phyloP scores from a whole-genome alignment of 1,140 invertebrate species.

The Oedothorax gibbosus region DNA sequence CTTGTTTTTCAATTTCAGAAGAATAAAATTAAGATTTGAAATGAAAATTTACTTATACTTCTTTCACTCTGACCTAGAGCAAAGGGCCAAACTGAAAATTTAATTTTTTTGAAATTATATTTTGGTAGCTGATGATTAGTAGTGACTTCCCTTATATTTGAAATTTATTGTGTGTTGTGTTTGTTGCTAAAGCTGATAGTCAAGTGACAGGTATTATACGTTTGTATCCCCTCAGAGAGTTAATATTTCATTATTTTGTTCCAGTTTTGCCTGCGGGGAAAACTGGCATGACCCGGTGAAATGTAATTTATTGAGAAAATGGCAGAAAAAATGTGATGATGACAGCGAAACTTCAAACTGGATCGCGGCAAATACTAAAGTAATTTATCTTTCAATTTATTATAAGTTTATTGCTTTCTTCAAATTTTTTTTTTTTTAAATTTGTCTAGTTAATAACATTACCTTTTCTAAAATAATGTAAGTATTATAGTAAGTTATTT shows the following conservation, averaged over 20 bases:
- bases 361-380: conserved; percentile 98
- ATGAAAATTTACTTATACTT: too few relatives aligned
- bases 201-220: too few relatives aligned
- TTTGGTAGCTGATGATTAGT: too few relatives aligned
- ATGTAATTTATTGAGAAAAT: conserved; percentile 91
- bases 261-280: conserved; percentile 88
- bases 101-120: too few relatives aligned
- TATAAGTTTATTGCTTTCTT: background rate
- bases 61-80: too few relatives aligned
- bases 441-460: background rate
- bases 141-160: too few relatives aligned
- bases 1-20: too few relatives aligned
- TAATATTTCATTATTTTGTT: background rate
- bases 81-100: too few relatives aligned
- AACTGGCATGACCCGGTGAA: conserved; percentile 99
- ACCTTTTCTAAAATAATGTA: background rate
- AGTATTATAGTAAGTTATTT: background rate
- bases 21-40: too few relatives aligned
- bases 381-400: background rate
- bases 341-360: conserved; percentile 99
- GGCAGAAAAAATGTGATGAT: conserved; percentile 99
- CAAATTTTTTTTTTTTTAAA: background rate
- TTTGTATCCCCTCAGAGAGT: background rate
- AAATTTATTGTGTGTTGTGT: too few relatives aligned
- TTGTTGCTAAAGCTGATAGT: too few relatives aligned